Evolutionary conservation across 53 echinoderm and acorn worm genomes (phyloP), one percentile per base, ranked within the genome.

Genomic region (Henricia sp.): DNA sequence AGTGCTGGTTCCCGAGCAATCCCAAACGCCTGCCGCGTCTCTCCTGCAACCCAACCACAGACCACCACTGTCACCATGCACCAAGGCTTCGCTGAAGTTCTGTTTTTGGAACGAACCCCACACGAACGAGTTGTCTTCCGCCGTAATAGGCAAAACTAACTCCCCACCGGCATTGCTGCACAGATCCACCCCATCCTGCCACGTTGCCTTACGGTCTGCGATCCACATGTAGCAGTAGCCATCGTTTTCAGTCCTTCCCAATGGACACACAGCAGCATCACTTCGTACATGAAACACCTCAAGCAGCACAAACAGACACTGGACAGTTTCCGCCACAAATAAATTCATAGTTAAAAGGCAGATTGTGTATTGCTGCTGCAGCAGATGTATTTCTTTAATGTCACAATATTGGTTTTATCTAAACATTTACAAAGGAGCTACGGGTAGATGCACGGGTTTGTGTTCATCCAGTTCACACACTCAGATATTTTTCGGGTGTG

Each of bases 31-130:
- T 44, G 67, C 6, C 4, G 5, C 67, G 20, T 24, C 10, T 40
- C 67, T 29, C 38, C 39, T 24, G 32, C 67, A 67, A 17, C 67
- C 67, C 21, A 67, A 5, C 67, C 67, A 67, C 38, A 67, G 17
- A 19, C 67, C 67, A 3, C 39, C 39, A 8, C 19, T 37, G n/a
- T 14, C 25, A 4, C 23, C 16, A 14, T 10, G 48, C 19, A 67
- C 21, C 20, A 9, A n/a, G 39, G 67, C 38, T 24, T 67, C 8
- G 67, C 38, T 67, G 33, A 67, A 21, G 23, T 67, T 67, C 39
- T 38, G 38, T 6, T 37, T 21, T 13, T 10, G 67, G 39, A 37
- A 67, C 67, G 39, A 26, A 11, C 12, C 23, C 67, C 67, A 67
- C 13, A 67, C 33, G 39, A 67, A 67, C 10, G 9, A 3, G 13